phyloP scores from a whole-genome alignment of 2,113 vertebrate species.

The Platysteira castanea region DNA sequence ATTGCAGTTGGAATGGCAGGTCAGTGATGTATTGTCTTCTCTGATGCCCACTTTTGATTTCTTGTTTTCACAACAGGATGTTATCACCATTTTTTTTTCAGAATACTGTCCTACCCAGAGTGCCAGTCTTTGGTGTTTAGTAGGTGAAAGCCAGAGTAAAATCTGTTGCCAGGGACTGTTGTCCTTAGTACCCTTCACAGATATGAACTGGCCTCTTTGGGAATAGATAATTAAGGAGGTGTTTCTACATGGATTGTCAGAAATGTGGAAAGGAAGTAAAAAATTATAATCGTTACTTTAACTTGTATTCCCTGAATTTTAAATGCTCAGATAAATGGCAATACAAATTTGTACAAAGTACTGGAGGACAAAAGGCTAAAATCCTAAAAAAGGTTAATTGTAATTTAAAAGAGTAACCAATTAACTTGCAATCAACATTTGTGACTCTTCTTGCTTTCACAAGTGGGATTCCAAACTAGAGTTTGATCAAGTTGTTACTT shows the following conservation, averaged over 20 bases:
- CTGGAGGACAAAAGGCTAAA: neutral
- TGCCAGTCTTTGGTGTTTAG: neutral
- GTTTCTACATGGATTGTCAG: neutral
- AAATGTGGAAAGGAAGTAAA: neutral
- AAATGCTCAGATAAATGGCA: neutral
- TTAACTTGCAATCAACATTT: neutral
- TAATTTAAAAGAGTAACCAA: neutral
- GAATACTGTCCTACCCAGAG: neutral
- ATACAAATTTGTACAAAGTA: neutral
- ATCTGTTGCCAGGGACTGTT: neutral
- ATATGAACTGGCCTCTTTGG: neutral
- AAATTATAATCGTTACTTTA: neutral
- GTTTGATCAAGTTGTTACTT: neutral
- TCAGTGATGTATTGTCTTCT: neutral
- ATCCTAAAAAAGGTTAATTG: neutral
- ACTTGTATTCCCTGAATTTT: neutral
- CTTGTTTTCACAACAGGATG: neutral
- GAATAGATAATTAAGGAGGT: neutral
- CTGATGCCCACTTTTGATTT: neutral
- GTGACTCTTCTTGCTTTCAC: neutral
- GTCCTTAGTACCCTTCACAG: neutral
- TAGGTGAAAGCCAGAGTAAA: neutral
- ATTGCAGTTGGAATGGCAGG: neutral
- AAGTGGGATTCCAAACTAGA: neutral
- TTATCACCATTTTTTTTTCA: neutral